These are phyloP conservation scores for Lordiphosa fenestrarum DNA, from an alignment of 2,888 invertebrate genomes.

Conservation along the genomic window DNA sequence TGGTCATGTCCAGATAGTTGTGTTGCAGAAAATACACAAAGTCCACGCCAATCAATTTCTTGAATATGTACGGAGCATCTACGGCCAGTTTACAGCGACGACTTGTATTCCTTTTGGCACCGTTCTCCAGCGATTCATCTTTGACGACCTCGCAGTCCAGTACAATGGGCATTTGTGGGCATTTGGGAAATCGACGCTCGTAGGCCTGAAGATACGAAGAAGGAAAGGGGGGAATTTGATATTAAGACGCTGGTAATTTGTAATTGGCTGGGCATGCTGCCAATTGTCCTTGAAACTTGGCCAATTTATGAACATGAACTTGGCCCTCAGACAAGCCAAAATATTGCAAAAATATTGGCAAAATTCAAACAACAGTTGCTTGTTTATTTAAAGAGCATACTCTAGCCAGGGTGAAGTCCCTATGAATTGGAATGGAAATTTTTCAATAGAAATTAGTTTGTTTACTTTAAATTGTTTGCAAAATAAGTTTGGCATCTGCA, in stretches of 20 bases:
- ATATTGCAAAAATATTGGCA: conserved; percentile 24
- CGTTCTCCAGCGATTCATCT: conserved; percentile 89
- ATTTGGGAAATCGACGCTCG: conserved; percentile 94
- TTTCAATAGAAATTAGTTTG: too few species aligned
- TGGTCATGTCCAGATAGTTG: conserved; percentile 90
- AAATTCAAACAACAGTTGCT: conserved; percentile 36
- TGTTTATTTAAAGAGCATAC: not conserved
- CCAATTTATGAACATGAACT: conserved; percentile 53
- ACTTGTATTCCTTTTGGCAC: conserved; percentile 89
- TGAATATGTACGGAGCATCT: conserved; percentile 95
- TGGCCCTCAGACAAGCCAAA: conserved; percentile 35
- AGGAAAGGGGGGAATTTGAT: not conserved
- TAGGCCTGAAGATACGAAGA: conserved; percentile 87
- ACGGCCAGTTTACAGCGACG: conserved; percentile 94
- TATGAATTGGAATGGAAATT: too few species aligned
- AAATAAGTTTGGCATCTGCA: too few species aligned
- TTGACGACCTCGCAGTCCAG: conserved; percentile 90
- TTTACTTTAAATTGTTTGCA: too few species aligned
- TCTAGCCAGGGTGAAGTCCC: too few species aligned
- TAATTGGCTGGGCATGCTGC: conserved; percentile 9
- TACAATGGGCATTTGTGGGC: conserved; percentile 96
- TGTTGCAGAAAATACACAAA: conserved; percentile 94
- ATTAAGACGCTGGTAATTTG: not conserved
- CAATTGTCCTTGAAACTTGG: conserved; percentile 40
- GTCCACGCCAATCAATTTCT: conserved; percentile 97